Evolutionary conservation across 2,797 vertebrate species (phyloP).

Genomic region (Okamejei kenojei): DNA sequence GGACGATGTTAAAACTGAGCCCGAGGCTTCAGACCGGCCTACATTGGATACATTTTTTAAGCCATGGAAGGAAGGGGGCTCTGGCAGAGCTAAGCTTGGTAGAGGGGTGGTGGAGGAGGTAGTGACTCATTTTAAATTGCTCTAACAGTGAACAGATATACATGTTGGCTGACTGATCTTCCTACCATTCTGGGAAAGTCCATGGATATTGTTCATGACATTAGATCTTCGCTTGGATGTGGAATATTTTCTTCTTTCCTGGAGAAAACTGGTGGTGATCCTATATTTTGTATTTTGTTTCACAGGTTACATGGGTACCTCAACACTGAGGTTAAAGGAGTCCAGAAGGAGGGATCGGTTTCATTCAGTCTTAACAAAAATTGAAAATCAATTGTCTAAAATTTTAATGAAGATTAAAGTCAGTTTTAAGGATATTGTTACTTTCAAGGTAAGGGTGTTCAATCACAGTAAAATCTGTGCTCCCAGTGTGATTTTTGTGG

Average conservation of each 20-base stretch:
- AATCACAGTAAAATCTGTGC: background rate
- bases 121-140: background rate
- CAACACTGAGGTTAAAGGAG: slow-evolving; percentile 53
- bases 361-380: slow-evolving; percentile 45
- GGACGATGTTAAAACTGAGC: no score
- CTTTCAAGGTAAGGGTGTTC: slow-evolving; percentile 49
- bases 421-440: slow-evolving; percentile 57
- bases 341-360: slow-evolving; percentile 48
- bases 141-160: background rate
- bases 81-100: background rate
- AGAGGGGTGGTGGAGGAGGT: no score
- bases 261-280: background rate
- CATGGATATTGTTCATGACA: background rate
- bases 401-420: slow-evolving; percentile 51
- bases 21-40: no score
- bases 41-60: background rate
- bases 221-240: background rate
- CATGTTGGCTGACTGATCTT: background rate
- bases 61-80: background rate
- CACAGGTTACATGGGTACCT: slow-evolving; percentile 50
- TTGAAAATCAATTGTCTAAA: slow-evolving; percentile 48
- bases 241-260: background rate
- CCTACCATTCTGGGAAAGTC: background rate
- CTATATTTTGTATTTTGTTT: background rate
- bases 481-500: background rate